Evolutionary conservation across 2,888 invertebrate genomes (phyloP), one percentile per base, ranked within the genome.

Genomic region (Seladonia tumulorum): DNA sequence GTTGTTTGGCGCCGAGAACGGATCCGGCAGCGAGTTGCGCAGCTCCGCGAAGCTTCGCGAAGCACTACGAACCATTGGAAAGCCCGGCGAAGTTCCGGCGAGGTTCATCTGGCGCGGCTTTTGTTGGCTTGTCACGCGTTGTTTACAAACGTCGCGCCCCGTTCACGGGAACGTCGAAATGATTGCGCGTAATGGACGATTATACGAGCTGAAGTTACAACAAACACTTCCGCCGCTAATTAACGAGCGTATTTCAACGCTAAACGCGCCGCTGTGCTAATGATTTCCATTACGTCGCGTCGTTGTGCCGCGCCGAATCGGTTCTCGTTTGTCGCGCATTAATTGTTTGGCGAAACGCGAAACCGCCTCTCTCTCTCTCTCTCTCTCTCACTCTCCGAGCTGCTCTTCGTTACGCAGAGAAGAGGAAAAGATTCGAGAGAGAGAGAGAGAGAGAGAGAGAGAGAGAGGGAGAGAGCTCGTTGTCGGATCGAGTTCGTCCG

Each of bases 301-400:
- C 45, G 74, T 16, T 25, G 57, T 16, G 35, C 16, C 35, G 18
- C 18, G 66, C 49, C 49, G 35, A 49, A 68, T 49, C 49, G 14
- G 12, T 16, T 39, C 71, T 84, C 87, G 57, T 86, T 86, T 82
- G 77, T 60, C 42, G 76, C 73, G 72, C 87, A 63, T 87, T 75
- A 75, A 87, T 87, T 72, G 76, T 80, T 72, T 60, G 70, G 74
- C 60, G 29, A 42, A 72, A 78, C 47, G 73, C 68, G 8, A 53
- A 39, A 49, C 76, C 5, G 18, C 16, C 7, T 63, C 16, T 29
- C 29, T 1, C 12, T 22, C 49, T 8, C 47, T 16, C 53, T 10
- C 49, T 22, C 18, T 39, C 39, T 49, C 49, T 18, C 18, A 18
- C 49, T 18, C 5, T 18, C 18, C 5, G 49, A 18, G 5, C 18